Percentiles rank a stretch among this genome's conserved stretches.
These are phyloP conservation scores for Coregonus ussuriensis DNA, from an alignment of 2,797 vertebrate species.

Conservation along the genomic window DNA sequence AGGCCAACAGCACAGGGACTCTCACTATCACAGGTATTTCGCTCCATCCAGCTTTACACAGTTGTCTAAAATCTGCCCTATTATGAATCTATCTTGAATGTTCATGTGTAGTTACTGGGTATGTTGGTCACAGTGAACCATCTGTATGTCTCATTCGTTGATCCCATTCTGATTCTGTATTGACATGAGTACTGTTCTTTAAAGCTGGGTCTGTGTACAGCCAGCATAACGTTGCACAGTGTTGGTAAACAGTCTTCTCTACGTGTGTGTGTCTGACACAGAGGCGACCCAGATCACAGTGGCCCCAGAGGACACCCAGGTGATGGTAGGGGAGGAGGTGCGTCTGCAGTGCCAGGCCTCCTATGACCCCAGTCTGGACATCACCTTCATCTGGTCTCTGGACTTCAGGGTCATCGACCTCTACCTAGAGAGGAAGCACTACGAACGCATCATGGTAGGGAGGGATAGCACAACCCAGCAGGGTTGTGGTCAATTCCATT, in stretches of 20 bases:
- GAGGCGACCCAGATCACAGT: slow-evolving; percentile 89
- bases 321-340: slow-evolving; percentile 86
- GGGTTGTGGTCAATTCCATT: too few relatives aligned
- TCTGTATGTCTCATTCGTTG: too few relatives aligned
- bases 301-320: slow-evolving; percentile 85
- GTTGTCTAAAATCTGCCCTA: neutral
- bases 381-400: slow-evolving; percentile 92
- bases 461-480: too few relatives aligned
- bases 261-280: slow-evolving; percentile 46
- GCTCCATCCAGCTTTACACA: neutral
- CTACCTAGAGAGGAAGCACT: slow-evolving; percentile 84
- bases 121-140: too few relatives aligned
- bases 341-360: slow-evolving; percentile 88
- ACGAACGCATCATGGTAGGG: slow-evolving; percentile 86
- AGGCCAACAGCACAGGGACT: slow-evolving; percentile 88
- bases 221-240: too few relatives aligned
- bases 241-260: too few relatives aligned
- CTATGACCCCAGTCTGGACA: slow-evolving; percentile 88
- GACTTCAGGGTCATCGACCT: slow-evolving; percentile 93
- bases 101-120: neutral
- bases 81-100: too few relatives aligned
- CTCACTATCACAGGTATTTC: slow-evolving; percentile 89
- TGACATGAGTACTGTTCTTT: too few relatives aligned
- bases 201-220: too few relatives aligned
- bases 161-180: too few relatives aligned